phyloP scores from a whole-genome alignment of 2,797 vertebrate genomes.

The Smutsia temminckii region DNA sequence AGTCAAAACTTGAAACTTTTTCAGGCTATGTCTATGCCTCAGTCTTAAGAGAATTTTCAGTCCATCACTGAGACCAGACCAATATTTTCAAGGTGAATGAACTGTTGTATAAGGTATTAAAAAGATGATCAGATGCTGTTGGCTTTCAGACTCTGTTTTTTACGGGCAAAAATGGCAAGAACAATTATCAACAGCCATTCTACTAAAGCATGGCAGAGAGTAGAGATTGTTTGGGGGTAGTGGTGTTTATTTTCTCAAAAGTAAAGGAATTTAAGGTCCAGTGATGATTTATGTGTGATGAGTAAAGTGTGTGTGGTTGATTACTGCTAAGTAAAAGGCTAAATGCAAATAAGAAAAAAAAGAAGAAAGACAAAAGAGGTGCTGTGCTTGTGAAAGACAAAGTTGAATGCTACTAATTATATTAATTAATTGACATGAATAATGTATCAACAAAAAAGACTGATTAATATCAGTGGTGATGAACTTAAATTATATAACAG shows the following conservation, averaged over 20 bases:
- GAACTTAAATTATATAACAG: conserved; percentile 50
- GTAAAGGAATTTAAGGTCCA: conserved; percentile 7
- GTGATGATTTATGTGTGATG: background rate
- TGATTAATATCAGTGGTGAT: conserved; percentile 56
- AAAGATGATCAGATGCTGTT: conserved; percentile 27
- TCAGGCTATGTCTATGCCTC: background rate
- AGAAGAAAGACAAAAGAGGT: conserved; percentile 34
- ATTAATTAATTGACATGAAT: conserved; percentile 71
- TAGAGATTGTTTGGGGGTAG: background rate
- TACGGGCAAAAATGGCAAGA: background rate
- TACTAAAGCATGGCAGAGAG: background rate
- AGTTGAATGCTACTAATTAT: conserved; percentile 52
- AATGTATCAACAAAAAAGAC: conserved; percentile 45
- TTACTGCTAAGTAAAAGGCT: background rate
- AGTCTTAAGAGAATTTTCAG: conserved; percentile 35
- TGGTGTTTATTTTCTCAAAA: background rate
- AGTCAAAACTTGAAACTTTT: conserved; percentile 35
- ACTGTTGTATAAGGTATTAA: background rate
- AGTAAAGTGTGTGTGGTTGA: background rate
- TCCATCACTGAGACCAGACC: background rate
- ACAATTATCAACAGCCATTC: background rate
- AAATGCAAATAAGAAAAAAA: conserved; percentile 52
- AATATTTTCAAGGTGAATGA: background rate
- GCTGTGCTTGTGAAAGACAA: conserved; percentile 46
- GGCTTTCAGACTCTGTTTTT: conserved; percentile 28